These are phyloP conservation scores for Apis florea DNA, from an alignment of 1,140 invertebrate genomes.

Conservation along the genomic window DNA sequence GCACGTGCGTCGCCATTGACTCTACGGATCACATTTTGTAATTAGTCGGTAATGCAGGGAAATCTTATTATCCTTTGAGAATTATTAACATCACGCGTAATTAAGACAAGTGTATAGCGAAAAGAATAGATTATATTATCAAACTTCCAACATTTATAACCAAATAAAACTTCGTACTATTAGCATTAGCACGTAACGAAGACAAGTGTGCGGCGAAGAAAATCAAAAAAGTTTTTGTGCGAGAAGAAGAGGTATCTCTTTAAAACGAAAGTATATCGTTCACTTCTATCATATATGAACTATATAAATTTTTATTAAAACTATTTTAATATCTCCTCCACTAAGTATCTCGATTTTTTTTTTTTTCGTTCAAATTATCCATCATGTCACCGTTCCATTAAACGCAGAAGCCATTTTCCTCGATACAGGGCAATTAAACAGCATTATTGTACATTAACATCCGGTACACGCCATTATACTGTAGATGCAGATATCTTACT, in stretches of 20 bases:
- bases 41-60: too few species aligned
- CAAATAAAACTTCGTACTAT: too few species aligned
- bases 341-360: neutral
- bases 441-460: neutral
- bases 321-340: neutral
- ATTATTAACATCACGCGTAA: too few species aligned
- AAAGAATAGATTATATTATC: too few species aligned
- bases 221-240: neutral
- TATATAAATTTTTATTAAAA: neutral
- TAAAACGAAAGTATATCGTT: neutral
- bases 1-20: too few species aligned
- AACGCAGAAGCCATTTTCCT: neutral
- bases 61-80: too few species aligned
- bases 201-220: neutral
- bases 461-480: neutral
- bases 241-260: slow-evolving; percentile 7
- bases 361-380: neutral
- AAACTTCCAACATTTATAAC: too few species aligned
- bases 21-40: too few species aligned
- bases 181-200: neutral
- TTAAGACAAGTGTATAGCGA: too few species aligned
- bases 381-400: neutral
- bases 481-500: neutral
- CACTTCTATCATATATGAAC: neutral
- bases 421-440: neutral